Percentiles rank a stretch among this genome's conserved stretches.
phyloP scores from a whole-genome alignment of 2,797 vertebrate genomes.

The Octomys mimax region DNA sequence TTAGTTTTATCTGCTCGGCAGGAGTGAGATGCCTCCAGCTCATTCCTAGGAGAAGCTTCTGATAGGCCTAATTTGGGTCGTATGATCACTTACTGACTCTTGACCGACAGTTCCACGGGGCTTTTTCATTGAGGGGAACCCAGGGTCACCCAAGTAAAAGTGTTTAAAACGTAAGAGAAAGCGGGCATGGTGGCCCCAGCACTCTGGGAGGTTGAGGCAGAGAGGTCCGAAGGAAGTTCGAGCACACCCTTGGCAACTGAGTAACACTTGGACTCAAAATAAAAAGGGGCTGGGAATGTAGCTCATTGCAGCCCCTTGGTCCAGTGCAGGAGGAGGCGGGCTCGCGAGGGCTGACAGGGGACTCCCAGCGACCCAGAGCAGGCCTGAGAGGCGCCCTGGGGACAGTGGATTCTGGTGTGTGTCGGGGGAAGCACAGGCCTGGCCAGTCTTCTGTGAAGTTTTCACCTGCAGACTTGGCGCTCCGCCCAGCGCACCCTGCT shows the following conservation, averaged over 20 bases:
- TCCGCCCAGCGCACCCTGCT: not conserved
- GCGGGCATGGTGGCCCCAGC: not conserved
- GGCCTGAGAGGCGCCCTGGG: not conserved
- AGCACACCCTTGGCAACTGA: not conserved
- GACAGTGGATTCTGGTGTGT: too few species aligned
- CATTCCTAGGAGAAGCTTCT: not conserved
- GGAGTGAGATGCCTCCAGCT: not conserved
- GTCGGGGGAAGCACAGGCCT: too few species aligned
- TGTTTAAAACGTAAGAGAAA: not conserved
- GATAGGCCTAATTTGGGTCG: constrained; percentile 24
- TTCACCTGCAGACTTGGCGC: not conserved
- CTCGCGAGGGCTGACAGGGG: not conserved
- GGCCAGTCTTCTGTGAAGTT: not conserved
- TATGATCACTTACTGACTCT: not conserved
- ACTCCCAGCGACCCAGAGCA: not conserved
- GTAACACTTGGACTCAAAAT: not conserved
- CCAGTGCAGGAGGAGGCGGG: not conserved
- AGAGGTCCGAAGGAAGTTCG: not conserved
- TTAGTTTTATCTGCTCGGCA: not conserved
- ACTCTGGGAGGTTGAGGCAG: not conserved
- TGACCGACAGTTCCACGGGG: not conserved
- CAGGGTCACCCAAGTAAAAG: not conserved
- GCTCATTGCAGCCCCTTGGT: not conserved
- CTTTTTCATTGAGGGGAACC: not conserved
- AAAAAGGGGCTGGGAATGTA: not conserved